phyloP scores from a whole-genome alignment of 2,797 vertebrate genomes.

The Centropyge bicolor region DNA sequence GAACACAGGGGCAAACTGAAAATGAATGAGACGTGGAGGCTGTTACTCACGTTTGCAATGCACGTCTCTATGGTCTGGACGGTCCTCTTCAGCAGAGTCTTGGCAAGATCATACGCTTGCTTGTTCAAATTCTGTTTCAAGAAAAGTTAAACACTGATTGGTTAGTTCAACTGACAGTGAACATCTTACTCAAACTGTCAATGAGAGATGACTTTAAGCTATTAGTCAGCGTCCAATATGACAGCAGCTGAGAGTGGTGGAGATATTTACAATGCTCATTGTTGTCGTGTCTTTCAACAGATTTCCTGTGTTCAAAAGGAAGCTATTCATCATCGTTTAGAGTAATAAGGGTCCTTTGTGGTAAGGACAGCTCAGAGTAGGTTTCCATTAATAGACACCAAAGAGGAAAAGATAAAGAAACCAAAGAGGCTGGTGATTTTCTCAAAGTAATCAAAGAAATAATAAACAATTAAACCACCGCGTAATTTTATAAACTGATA shows the following conservation, averaged over 20 bases:
- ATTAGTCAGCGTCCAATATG: background rate
- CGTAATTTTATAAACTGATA: background rate
- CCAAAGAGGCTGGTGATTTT: background rate
- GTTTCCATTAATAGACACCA: background rate
- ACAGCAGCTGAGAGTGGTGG: background rate
- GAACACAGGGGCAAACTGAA: background rate
- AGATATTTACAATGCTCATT: background rate
- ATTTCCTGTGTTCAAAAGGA: background rate
- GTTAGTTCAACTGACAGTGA: background rate
- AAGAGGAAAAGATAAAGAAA: background rate
- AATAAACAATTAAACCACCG: background rate
- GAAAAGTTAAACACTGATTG: slow-evolving; percentile 28
- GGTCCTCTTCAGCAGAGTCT: slow-evolving; percentile 97
- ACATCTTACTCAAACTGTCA: background rate
- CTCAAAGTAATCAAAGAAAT: background rate
- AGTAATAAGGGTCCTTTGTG: background rate
- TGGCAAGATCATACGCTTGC: slow-evolving; percentile 97
- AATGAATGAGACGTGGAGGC: background rate
- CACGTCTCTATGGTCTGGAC: slow-evolving; percentile 98
- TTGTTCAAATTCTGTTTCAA: slow-evolving; percentile 96
- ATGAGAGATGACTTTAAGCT: background rate
- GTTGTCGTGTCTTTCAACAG: background rate
- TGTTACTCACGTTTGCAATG: slow-evolving; percentile 94
- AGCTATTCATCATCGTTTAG: background rate
- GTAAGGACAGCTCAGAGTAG: background rate